Evolutionary conservation across 1,140 invertebrate genomes (phyloP), one percentile per base, ranked within the genome.

Genomic region (Drosophila pectinifera): DNA sequence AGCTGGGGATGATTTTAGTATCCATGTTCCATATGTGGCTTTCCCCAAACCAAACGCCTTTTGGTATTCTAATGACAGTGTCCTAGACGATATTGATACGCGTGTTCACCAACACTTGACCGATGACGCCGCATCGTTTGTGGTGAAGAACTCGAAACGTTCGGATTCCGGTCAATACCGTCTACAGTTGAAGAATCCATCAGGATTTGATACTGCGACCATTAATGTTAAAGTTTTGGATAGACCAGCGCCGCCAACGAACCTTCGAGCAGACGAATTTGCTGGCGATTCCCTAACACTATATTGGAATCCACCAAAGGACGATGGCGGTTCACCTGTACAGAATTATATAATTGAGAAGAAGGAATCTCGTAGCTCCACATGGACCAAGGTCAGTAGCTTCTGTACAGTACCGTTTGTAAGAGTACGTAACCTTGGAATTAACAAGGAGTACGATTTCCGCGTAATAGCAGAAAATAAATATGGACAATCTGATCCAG

Each of bases 331-430:
- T 18, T 96, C 97, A 34, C 96, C 97, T 26, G 95, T 99, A 57
- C 98, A 97, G 5, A 99, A 99, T 91, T 99, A 99, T 91, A 96
- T 99, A 43, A 95, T 99, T 53, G 99, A 99, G 93, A 99, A 97
- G 93, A 96, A 95, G 73, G 98, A 99, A 93, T 94, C 95, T 5
- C 94, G 95, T 70, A 94, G 96, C 11, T 94, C 94, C 5, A 96
- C 95, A 24, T 99, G 98, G 98, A 95, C 95, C 3, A 98, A 98
- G 92, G 96, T 97, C 6, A 98, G 97, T 92, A 97, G 98, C 63
- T 99, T 98, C 90, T 96, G 98, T 26, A 96, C 97, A 7, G 96
- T 97, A 55, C 95, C 97, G 86, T 96, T 97, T 93, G 94, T 96
- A 46, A 95, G 97, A 48, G 96, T 99, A 16, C 95, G 98, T 48